A percentile compares a stretch with the other conserved stretches of the same genome.
Conservation (phyloP, 2,888 invertebrate genomes). For the Sabellastarte sp. region DNA sequence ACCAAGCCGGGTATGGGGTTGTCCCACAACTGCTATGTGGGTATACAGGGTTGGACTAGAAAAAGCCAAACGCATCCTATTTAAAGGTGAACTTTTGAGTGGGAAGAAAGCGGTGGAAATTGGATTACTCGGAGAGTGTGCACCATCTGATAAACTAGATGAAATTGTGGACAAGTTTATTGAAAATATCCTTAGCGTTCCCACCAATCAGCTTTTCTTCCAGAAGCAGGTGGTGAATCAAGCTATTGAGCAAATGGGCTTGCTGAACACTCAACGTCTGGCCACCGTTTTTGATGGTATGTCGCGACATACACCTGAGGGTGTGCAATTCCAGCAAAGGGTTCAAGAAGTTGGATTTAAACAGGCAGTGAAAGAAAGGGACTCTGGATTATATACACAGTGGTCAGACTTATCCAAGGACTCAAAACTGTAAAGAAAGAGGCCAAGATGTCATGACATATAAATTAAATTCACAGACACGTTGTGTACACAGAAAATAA, state of each 20-base stretch:
- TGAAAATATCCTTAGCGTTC: slow-evolving; percentile 24
- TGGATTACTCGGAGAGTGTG: slow-evolving; percentile 30
- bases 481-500: no score
- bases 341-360: slow-evolving; percentile 31
- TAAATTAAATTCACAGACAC: no score
- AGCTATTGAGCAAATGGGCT: slow-evolving; percentile 29
- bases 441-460: no score
- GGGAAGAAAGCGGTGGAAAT: slow-evolving; percentile 28
- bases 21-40: slow-evolving; percentile 35
- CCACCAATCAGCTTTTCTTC: slow-evolving; percentile 35
- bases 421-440: background rate
- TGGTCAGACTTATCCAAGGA: slow-evolving; percentile 15
- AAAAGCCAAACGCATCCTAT: slow-evolving; percentile 30
- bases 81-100: slow-evolving; percentile 28
- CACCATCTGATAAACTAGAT: slow-evolving; percentile 24
- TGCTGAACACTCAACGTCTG: slow-evolving; percentile 27
- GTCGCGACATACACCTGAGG: slow-evolving; percentile 34
- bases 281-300: slow-evolving; percentile 34
- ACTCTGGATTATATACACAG: slow-evolving; percentile 13
- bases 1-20: slow-evolving; percentile 34
- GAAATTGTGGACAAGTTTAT: slow-evolving; percentile 20
- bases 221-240: slow-evolving; percentile 34
- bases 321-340: slow-evolving; percentile 28
- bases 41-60: slow-evolving; percentile 30
- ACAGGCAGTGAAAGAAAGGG: slow-evolving; percentile 29